Evolutionary conservation across 2,113 vertebrate genomes (phyloP).

Genomic region (Lates calcarifer): DNA sequence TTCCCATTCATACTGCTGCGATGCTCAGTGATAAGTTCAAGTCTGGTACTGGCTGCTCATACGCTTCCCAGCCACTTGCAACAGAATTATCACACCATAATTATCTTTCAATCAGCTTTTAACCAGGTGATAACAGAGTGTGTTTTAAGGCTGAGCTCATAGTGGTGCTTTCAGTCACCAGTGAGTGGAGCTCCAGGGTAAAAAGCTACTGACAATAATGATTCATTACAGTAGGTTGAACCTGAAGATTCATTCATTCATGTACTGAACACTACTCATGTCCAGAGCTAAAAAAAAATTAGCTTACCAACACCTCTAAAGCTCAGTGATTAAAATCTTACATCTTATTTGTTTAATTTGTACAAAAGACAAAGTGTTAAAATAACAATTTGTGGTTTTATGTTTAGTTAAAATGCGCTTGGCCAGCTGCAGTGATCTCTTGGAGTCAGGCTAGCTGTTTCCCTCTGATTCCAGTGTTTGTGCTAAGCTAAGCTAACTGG

Average conservation of each 20-base stretch:
- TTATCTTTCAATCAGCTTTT: not conserved
- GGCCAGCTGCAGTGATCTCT: not conserved
- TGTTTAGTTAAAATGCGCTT: not conserved
- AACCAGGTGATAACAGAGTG: not conserved
- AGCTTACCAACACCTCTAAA: not conserved
- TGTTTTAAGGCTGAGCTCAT: not conserved
- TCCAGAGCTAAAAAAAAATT: not conserved
- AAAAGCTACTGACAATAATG: not conserved
- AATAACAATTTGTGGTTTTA: not conserved
- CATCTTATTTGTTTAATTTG: not conserved
- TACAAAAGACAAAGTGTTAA: not conserved
- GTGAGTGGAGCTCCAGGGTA: slow-evolving; percentile 1
- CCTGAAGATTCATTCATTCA: not conserved
- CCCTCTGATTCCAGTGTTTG: slow-evolving; percentile 10
- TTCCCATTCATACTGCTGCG: not conserved
- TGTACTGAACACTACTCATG: not conserved
- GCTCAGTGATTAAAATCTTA: not conserved
- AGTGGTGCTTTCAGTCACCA: not conserved
- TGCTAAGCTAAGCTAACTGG: not conserved
- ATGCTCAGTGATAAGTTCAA: not conserved
- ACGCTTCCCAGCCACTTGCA: not conserved
- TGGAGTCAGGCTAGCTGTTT: not conserved
- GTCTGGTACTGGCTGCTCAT: not conserved
- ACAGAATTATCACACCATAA: not conserved
- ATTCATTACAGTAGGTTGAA: not conserved